Evolutionary conservation across 2,888 invertebrate genomes (phyloP).

Genomic region (Lasioglossum villosulum): DNA sequence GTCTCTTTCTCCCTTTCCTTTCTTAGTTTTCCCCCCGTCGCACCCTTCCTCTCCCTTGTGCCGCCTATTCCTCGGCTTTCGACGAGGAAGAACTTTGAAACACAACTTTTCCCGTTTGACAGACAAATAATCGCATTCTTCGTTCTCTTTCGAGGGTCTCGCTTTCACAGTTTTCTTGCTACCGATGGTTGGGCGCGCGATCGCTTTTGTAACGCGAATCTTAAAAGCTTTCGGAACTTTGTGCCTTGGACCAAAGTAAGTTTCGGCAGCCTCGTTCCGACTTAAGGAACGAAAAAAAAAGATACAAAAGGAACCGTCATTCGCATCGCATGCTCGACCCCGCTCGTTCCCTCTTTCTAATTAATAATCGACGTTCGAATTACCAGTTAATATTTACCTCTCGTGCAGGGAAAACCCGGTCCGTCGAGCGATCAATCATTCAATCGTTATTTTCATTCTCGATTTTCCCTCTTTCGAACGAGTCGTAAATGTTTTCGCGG

Average conservation of each 20-base stretch:
- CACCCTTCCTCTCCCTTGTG: too few species aligned
- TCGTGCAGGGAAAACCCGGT: background rate
- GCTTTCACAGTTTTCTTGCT: constrained; percentile 4
- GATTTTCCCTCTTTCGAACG: background rate
- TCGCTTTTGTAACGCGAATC: constrained; percentile 46
- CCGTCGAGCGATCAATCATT: background rate
- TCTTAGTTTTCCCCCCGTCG: background rate
- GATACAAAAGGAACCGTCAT: background rate
- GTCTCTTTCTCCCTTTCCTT: background rate
- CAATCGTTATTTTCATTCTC: background rate
- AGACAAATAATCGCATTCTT: constrained; percentile 51
- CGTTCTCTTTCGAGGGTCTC: constrained; percentile 4
- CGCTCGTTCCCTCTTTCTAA: background rate
- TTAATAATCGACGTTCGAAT: constrained; percentile 13
- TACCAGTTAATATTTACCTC: constrained; percentile 15
- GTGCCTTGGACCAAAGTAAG: constrained; percentile 14
- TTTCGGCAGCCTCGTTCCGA: background rate
- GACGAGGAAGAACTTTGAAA: constrained; percentile 28
- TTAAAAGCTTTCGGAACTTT: constrained; percentile 38
- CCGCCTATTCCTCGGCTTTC: constrained; percentile 4
- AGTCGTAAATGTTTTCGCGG: background rate
- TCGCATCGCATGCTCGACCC: background rate
- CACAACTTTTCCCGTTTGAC: constrained; percentile 47
- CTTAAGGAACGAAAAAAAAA: background rate
- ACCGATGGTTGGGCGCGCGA: constrained; percentile 14